Evolutionary conservation across 2,888 invertebrate genomes (phyloP).

Genomic region (Drosophila parthenogenetica): DNA sequence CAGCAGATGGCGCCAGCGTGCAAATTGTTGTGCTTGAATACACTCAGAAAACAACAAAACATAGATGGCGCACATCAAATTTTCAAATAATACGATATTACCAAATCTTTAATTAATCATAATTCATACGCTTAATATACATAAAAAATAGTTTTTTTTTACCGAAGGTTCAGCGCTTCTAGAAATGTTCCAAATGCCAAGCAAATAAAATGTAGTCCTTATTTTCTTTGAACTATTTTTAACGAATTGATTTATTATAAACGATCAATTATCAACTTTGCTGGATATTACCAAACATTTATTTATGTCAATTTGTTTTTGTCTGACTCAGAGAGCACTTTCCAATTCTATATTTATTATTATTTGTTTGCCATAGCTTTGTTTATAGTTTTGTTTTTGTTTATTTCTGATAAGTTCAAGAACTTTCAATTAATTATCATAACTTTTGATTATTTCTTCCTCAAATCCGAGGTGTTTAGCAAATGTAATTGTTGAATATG

Average conservation of each 20-base stretch:
- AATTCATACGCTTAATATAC: no score
- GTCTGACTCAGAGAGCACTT: background rate
- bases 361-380: background rate
- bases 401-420: constrained; percentile 23
- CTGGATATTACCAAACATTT: background rate
- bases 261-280: background rate
- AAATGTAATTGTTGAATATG: constrained; percentile 15
- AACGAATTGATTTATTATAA: no score
- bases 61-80: background rate
- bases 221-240: no score
- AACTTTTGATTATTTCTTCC: constrained; percentile 16
- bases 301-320: constrained; percentile 5
- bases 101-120: background rate
- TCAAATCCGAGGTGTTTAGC: constrained; percentile 17
- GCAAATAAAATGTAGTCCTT: no score
- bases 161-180: no score
- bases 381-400: constrained; percentile 17
- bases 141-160: no score
- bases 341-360: background rate
- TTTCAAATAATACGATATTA: background rate
- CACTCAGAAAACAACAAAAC: background rate
- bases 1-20: background rate
- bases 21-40: background rate
- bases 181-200: no score
- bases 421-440: constrained; percentile 28